These are phyloP conservation scores for Drosophila hydei DNA, from an alignment of 1,140 invertebrate species.

Conservation along the genomic window DNA sequence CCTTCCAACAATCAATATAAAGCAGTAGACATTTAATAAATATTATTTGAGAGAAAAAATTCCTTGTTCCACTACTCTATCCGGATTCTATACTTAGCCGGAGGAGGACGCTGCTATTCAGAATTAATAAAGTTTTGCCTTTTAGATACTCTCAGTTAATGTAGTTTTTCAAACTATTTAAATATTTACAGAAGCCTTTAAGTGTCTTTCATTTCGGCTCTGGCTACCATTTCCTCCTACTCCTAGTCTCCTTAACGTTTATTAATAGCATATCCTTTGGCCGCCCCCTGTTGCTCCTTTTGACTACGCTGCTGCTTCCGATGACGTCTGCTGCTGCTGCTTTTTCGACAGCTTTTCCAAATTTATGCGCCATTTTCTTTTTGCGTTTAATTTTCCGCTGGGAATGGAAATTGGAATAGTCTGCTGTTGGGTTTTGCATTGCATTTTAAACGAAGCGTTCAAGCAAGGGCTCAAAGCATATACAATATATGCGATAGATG, in stretches of 20 bases:
- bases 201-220: background rate
- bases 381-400: constrained; percentile 17
- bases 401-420: constrained; percentile 7
- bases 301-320: constrained; percentile 33
- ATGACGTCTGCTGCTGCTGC: constrained; percentile 41
- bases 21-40: no score
- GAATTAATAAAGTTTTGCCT: no score
- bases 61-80: no score
- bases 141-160: no score
- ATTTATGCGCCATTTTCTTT: constrained; percentile 48
- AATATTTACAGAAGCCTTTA: no score
- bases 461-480: background rate
- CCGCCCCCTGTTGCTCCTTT: background rate
- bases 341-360: constrained; percentile 35
- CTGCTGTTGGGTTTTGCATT: constrained; percentile 16
- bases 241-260: constrained; percentile 1
- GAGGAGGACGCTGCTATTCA: no score
- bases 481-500: background rate
- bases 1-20: no score
- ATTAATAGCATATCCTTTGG: constrained; percentile 12
- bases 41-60: no score
- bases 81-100: no score
- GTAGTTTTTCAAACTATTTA: no score
- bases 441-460: constrained; percentile 38
- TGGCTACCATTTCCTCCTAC: background rate